Evolutionary conservation across 2,797 vertebrate species (phyloP).

Genomic region (Ispidina picta): DNA sequence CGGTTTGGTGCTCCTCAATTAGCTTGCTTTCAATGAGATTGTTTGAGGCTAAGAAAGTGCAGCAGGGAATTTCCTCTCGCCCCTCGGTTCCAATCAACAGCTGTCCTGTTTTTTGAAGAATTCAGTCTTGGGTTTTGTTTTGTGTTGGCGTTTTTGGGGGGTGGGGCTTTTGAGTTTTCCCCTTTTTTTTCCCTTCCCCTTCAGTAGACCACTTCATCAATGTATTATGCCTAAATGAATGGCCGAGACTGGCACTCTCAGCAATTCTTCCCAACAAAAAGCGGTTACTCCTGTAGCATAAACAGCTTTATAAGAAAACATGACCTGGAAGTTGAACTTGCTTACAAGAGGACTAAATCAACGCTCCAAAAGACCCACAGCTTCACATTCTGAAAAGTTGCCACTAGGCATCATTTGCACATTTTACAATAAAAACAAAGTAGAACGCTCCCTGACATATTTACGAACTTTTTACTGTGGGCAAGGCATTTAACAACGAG

Average conservation of each 20-base stretch:
- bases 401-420: constrained; percentile 28
- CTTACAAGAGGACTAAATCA: constrained; percentile 14
- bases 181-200: neutral
- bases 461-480: neutral
- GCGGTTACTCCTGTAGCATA: neutral
- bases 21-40: constrained; percentile 39
- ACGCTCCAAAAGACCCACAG: constrained; percentile 26
- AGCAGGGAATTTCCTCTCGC: constrained; percentile 31
- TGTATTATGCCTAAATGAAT: constrained; percentile 24
- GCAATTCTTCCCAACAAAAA: constrained; percentile 30
- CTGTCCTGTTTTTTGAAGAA: neutral
- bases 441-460: neutral
- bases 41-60: constrained; percentile 26
- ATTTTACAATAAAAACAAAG: constrained; percentile 19
- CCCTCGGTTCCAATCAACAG: neutral
- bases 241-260: neutral
- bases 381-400: constrained; percentile 11
- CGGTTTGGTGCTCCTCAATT: neutral
- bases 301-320: constrained; percentile 46
- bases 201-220: constrained; percentile 7
- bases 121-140: neutral
- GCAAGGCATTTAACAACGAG: neutral
- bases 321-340: constrained; percentile 58
- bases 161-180: neutral
- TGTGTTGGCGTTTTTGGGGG: neutral